Percentiles rank a stretch among this genome's conserved stretches.
Conservation (phyloP, 2,113 vertebrate species). For the Seriola rivoliana region DNA sequence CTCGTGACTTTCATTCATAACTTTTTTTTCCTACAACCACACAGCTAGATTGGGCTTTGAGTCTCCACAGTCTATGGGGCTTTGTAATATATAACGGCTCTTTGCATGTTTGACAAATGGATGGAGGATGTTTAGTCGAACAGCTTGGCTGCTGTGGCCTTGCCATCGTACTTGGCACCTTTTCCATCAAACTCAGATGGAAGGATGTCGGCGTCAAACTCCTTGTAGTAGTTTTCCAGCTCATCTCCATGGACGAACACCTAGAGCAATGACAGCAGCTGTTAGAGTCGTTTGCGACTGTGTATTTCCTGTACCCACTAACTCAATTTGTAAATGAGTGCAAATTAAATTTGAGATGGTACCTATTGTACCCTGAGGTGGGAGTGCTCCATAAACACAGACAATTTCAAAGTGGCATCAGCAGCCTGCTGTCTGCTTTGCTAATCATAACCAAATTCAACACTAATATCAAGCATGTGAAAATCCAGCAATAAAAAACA, state of each 20-base stretch:
- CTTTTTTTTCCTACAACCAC: constrained; percentile 41
- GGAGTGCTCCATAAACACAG: not conserved
- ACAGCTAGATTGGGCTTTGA: constrained; percentile 34
- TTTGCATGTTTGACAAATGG: not conserved
- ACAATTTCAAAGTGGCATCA: not conserved
- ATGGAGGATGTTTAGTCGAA: constrained; percentile 84
- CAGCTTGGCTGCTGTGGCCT: constrained; percentile 87
- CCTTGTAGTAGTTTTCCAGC: constrained; percentile 92
- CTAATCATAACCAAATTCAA: not conserved
- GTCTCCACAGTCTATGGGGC: constrained; percentile 43
- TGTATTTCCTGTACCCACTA: not conserved
- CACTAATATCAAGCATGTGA: not conserved
- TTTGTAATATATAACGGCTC: constrained; percentile 12
- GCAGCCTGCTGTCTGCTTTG: not conserved
- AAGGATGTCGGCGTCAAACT: constrained; percentile 93
- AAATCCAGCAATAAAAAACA: not conserved
- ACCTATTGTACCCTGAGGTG: not conserved
- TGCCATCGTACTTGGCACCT: constrained; percentile 91
- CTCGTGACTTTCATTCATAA: constrained; percentile 28
- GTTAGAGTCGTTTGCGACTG: not conserved
- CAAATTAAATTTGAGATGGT: not conserved
- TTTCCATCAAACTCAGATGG: constrained; percentile 94
- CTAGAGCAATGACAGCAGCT: constrained; percentile 72
- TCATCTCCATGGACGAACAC: constrained; percentile 96
- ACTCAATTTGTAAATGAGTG: not conserved